Conservation (phyloP, 1,140 invertebrate genomes). For the Sitophilus oryzae region DNA sequence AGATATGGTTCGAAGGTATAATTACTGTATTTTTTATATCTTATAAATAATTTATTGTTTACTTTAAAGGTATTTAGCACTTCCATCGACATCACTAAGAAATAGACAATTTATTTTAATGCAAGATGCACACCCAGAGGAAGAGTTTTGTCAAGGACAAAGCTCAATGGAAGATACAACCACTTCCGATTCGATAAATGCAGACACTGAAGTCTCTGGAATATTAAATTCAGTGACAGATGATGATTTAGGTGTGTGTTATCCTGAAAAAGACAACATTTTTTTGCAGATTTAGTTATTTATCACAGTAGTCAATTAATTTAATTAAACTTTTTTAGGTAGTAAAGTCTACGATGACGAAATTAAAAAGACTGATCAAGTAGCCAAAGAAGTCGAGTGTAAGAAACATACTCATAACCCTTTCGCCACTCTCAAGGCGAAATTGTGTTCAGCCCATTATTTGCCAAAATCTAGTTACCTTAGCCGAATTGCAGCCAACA, state of each 20-base stretch:
- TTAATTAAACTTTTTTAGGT: constrained; percentile 17
- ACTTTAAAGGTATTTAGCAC: constrained; percentile 34
- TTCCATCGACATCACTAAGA: constrained; percentile 36
- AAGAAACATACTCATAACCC: constrained; percentile 39
- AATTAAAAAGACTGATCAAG: constrained; percentile 40
- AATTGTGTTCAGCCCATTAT: constrained; percentile 45
- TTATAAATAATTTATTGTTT: background rate
- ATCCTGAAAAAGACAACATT: background rate
- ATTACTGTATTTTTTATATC: background rate
- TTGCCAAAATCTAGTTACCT: constrained; percentile 43
- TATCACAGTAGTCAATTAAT: too few species aligned
- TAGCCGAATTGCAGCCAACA: constrained; percentile 43
- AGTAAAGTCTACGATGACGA: constrained; percentile 32
- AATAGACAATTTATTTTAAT: constrained; percentile 40
- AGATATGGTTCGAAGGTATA: constrained; percentile 37
- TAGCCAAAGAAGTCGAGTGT: constrained; percentile 38
- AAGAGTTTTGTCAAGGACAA: constrained; percentile 42
- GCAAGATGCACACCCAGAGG: constrained; percentile 38
- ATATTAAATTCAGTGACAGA: constrained; percentile 42
- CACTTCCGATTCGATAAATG: constrained; percentile 48
- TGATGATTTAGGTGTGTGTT: constrained; percentile 34
- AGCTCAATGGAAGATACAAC: constrained; percentile 46
- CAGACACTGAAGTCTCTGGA: constrained; percentile 48
- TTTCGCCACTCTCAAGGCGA: constrained; percentile 41
- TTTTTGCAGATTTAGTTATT: too few species aligned